Evolutionary conservation across 2,888 invertebrate species (phyloP).

Genomic region (Hyles lineata): DNA sequence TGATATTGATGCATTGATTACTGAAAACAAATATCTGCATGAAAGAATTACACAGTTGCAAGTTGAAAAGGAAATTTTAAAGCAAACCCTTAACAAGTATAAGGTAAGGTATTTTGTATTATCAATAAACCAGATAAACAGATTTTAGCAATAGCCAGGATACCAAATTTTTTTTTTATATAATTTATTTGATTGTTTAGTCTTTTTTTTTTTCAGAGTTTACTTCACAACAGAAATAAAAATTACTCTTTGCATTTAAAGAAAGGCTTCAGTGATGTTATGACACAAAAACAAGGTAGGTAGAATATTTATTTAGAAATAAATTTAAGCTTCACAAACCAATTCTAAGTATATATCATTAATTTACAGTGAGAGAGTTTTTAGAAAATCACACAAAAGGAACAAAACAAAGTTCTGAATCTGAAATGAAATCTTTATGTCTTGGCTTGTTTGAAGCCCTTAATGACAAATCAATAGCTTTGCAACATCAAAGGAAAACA

Average conservation of each 20-base stretch:
- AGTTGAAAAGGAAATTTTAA: constrained; percentile 91
- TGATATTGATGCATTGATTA: constrained; percentile 91
- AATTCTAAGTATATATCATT: background rate
- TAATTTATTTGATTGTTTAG: background rate
- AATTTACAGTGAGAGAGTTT: constrained; percentile 87
- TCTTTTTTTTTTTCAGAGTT: constrained; percentile 78
- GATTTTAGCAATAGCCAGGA: background rate
- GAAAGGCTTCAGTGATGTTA: constrained; percentile 87
- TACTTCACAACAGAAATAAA: constrained; percentile 89
- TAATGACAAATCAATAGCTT: constrained; percentile 93
- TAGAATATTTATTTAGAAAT: constrained; percentile 4
- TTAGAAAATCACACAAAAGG: constrained; percentile 86
- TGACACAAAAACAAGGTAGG: constrained; percentile 92
- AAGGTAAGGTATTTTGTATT: constrained; percentile 80
- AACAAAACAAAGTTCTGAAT: constrained; percentile 82
- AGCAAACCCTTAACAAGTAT: constrained; percentile 89
- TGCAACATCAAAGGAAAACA: constrained; percentile 93
- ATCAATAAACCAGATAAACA: background rate
- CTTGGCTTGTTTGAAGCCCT: constrained; percentile 92
- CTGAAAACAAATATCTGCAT: constrained; percentile 93
- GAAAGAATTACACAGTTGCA: constrained; percentile 91
- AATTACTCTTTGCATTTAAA: constrained; percentile 89
- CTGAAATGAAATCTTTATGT: constrained; percentile 91
- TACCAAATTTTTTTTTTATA: too few relatives aligned
- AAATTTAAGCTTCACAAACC: background rate